Conservation (phyloP, 2,888 invertebrate genomes). For the Leistus spinibarbis region DNA sequence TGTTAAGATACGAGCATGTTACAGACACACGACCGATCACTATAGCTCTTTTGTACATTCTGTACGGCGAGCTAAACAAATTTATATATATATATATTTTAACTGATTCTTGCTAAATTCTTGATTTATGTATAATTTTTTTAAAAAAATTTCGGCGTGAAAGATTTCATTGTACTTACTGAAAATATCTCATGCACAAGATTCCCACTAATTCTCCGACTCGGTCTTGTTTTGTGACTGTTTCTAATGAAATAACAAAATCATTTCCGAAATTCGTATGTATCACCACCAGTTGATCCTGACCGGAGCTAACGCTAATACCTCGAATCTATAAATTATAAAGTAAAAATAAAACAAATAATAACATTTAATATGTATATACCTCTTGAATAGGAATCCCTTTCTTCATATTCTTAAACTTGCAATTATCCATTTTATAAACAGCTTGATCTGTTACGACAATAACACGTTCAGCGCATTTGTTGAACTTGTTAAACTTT, state of each 20-base stretch:
- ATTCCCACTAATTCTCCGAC: conserved; percentile 88
- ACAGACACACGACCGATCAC: too few species aligned
- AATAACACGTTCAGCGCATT: conserved; percentile 81
- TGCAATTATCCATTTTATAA: conserved; percentile 85
- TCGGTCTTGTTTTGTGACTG: conserved; percentile 67
- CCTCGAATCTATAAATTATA: conserved; percentile 73
- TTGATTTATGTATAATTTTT: conserved; percentile 21
- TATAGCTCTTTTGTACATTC: too few species aligned
- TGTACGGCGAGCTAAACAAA: neutral
- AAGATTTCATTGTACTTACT: too few species aligned
- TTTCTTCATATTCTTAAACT: conserved; percentile 86
- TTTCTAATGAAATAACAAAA: conserved; percentile 78
- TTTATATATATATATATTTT: neutral
- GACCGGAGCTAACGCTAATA: conserved; percentile 82
- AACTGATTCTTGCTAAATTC: neutral
- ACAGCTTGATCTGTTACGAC: conserved; percentile 83
- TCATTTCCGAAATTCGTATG: conserved; percentile 90
- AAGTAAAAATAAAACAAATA: neutral
- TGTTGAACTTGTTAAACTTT: conserved; percentile 71
- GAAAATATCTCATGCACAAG: conserved; percentile 74
- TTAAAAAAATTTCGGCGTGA: too few species aligned
- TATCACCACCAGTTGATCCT: conserved; percentile 85
- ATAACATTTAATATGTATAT: conserved; percentile 5
- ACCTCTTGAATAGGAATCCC: conserved; percentile 81
- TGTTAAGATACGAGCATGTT: too few species aligned